These are phyloP conservation scores for Lordiphosa andalusiaca DNA, from an alignment of 2,888 invertebrate genomes.

Conservation along the genomic window DNA sequence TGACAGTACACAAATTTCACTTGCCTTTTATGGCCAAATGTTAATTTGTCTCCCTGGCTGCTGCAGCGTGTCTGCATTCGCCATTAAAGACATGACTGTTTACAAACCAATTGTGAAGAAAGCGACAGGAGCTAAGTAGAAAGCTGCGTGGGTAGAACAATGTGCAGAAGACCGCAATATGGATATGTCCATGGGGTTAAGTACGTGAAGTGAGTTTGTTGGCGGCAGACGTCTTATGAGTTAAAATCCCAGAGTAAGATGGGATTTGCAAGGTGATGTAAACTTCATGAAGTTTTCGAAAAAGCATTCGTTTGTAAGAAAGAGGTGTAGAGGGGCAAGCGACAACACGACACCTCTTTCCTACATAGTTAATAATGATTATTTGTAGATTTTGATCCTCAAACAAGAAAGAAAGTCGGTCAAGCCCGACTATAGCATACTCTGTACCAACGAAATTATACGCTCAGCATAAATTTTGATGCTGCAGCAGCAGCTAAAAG, in stretches of 20 bases:
- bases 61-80: slow-evolving; percentile 25
- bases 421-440: too few relatives aligned
- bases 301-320: too few relatives aligned
- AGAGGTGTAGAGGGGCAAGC: too few relatives aligned
- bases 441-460: too few relatives aligned
- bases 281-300: too few relatives aligned
- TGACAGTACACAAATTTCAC: slow-evolving; percentile 57
- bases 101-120: slow-evolving; percentile 51
- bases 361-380: too few relatives aligned
- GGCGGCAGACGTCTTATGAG: neutral
- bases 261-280: too few relatives aligned
- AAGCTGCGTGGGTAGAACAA: slow-evolving; percentile 44
- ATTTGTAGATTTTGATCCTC: too few relatives aligned
- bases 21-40: slow-evolving; percentile 50
- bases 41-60: slow-evolving; percentile 46
- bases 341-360: too few relatives aligned
- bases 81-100: slow-evolving; percentile 48
- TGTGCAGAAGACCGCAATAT: slow-evolving; percentile 9
- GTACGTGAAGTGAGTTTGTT: slow-evolving; percentile 17
- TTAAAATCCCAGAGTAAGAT: neutral
- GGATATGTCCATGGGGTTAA: slow-evolving; percentile 13
- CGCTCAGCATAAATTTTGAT: too few relatives aligned
- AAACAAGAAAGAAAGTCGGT: too few relatives aligned
- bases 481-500: too few relatives aligned
- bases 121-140: slow-evolving; percentile 34